Evolutionary conservation across 2,888 invertebrate species (phyloP).

Genomic region (Geotrupes spiniger): DNA sequence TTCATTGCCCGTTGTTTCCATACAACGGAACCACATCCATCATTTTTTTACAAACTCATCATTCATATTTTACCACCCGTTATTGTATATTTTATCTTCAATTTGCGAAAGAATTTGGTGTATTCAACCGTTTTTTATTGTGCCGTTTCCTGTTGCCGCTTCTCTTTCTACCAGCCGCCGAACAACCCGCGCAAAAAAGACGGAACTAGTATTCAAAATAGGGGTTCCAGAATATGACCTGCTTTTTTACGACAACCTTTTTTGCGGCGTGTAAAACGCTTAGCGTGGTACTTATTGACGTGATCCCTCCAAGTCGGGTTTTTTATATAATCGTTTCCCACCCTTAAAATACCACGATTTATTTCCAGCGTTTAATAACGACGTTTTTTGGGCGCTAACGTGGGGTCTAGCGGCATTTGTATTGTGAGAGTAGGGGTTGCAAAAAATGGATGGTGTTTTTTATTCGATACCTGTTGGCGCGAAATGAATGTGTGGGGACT

Average conservation of each 20-base stretch:
- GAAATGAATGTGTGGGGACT: no score
- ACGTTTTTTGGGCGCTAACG: no score
- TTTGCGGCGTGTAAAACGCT: conserved; percentile 46
- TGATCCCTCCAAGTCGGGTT: conserved; percentile 40
- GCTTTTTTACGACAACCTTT: conserved; percentile 40
- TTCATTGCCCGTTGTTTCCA: no score
- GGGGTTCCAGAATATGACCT: conserved; percentile 24
- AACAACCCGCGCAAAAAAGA: conserved; percentile 6
- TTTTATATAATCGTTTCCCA: conserved; percentile 32
- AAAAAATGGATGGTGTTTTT: no score
- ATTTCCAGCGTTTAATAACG: no score
- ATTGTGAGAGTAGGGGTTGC: no score
- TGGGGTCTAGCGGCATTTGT: no score
- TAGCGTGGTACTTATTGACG: conserved; percentile 44
- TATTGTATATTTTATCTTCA: conserved; percentile 20
- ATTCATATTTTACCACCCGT: conserved; percentile 14
- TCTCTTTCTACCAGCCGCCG: background rate
- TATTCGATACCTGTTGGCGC: no score
- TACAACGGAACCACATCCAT: conserved; percentile 17
- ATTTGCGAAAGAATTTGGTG: conserved; percentile 23
- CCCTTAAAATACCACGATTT: no score
- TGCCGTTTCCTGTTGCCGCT: background rate
- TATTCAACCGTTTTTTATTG: conserved; percentile 16
- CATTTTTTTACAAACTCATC: conserved; percentile 20
- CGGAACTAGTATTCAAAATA: conserved; percentile 12